Base-by-base conservation (phyloP, 92 coral and sea anemone genomes). In the Muricea muricata region DNA sequence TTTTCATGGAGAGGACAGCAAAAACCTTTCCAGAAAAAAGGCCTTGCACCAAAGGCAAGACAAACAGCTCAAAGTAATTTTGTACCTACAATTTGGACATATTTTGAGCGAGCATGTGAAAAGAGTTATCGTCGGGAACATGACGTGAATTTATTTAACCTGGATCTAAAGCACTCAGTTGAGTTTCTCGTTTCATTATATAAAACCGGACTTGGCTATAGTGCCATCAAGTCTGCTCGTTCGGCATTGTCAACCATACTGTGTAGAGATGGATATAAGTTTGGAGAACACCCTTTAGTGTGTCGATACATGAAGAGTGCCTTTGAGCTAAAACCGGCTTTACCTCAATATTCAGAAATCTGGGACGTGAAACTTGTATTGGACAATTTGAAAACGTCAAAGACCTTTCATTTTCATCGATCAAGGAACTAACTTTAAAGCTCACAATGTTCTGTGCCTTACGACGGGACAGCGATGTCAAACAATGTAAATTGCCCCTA, bases 301-400 rank as follows among this genome's bases (percentile, higher is more conserved):
- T 17, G 41, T 10, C 86, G 65, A 21, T n/a, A n/a, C n/a, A n/a
- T n/a, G n/a, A n/a, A n/a, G n/a, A n/a, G n/a, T n/a, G n/a, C n/a
- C n/a, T n/a, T 88, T 75, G 81, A 91, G 39, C 55, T 87, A 20
- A 86, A 60, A 40, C 93, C 93, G 46, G 85, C 93, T 18, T 52
- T 90, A 23, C 87, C 78, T 21, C 78, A 65, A 72, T 88, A 90
- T 48, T 23, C 60, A 34, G 90, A 82, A 15, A 48, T 85, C 89
- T n/a, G n/a, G n/a, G n/a, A n/a, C n/a, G n/a, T n/a, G n/a, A n/a
- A n/a, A n/a, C n/a, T n/a, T n/a, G n/a, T 88, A 14, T 82, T 84
- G 39, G 70, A 65, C 24, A 73, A 79, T 50, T 78, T 88, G 25
- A 80, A 68, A 24, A 1, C 75, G n/a, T 48, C 24, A 34, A 33